Evolutionary conservation across 2,113 vertebrate genomes (phyloP).

Genomic region (Oncorhynchus keta): DNA sequence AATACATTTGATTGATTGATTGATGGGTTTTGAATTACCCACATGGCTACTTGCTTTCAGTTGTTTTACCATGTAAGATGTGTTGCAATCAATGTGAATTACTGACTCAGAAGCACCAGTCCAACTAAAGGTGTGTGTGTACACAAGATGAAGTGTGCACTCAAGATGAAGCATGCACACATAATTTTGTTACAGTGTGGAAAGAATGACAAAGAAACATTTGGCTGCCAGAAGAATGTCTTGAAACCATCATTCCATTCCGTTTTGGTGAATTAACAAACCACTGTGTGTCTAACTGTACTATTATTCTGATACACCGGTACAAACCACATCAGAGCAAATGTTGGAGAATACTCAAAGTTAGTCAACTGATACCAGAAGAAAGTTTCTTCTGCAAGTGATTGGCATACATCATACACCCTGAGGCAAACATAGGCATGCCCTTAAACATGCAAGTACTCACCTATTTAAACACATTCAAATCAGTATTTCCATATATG

Average conservation of each 20-base stretch:
- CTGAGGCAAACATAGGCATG: slow-evolving; percentile 6
- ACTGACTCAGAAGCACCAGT: slow-evolving; percentile 23
- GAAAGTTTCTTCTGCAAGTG: neutral
- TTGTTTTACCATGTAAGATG: slow-evolving; percentile 10
- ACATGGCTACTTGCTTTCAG: neutral
- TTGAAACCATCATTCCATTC: neutral
- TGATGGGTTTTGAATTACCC: no score
- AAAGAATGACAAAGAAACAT: slow-evolving; percentile 8
- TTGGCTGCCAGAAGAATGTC: neutral
- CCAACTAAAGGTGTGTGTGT: slow-evolving; percentile 32
- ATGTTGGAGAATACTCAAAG: neutral
- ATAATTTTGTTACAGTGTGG: slow-evolving; percentile 22
- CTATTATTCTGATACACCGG: neutral
- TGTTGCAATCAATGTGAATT: neutral
- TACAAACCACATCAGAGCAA: neutral
- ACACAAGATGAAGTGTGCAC: slow-evolving; percentile 6
- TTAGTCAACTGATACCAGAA: neutral
- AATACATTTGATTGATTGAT: no score
- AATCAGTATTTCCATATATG: neutral
- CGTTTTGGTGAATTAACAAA: neutral
- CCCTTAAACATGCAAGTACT: neutral
- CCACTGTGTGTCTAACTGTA: no score
- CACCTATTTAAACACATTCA: neutral
- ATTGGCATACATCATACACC: neutral
- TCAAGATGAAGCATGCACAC: slow-evolving; percentile 7